Evolutionary conservation across 1,140 invertebrate genomes (phyloP), one percentile per base, ranked within the genome.

Genomic region (Drosophila orena): DNA sequence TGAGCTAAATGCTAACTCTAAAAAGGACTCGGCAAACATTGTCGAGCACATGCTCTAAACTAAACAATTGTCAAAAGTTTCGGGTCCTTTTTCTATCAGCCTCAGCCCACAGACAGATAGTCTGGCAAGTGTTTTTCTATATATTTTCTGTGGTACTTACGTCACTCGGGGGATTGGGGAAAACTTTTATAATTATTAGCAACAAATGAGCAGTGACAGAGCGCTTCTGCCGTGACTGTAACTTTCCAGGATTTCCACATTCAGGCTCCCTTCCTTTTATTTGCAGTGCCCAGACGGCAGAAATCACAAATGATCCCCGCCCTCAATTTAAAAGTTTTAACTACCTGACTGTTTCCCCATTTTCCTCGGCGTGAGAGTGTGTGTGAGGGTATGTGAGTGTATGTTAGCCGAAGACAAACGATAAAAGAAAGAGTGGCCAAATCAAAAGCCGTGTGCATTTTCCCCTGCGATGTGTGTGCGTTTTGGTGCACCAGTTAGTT

Each of bases 181-280:
- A 70, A 88, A 88, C 83, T 88, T 88, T 88, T 88, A 88, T 88
- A 88, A 88, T 88, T 88, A 88, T 88, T 88, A 88, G 84, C 84
- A 88, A 88, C 84, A 88, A 88, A 88, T 88, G 83, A 88, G 83
- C 83, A 88, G 79, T 88, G 83, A 88, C 83, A 88, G 79, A 88
- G 84, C 79, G 76, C 76, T 88, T 81, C 64, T 88, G 79, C 59
- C 55, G 62, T 68, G 66, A 66, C 57, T 81, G 64, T 53, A 86
- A 83, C 70, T 88, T 86, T 72, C 43, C 17, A 34, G 34, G 20
- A 30, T 56, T 49, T 37, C 59, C 47, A 53, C 30, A 30, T 30
- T 30, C 30, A 1, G 30, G 30, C 7, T 30, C 14, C 38, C 49
- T 35, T 15, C 22, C 34, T 34, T 71, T 73, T 73, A 64, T 53